Base-by-base conservation (phyloP, 1,140 invertebrate genomes). In the Tenebrio molitor region DNA sequence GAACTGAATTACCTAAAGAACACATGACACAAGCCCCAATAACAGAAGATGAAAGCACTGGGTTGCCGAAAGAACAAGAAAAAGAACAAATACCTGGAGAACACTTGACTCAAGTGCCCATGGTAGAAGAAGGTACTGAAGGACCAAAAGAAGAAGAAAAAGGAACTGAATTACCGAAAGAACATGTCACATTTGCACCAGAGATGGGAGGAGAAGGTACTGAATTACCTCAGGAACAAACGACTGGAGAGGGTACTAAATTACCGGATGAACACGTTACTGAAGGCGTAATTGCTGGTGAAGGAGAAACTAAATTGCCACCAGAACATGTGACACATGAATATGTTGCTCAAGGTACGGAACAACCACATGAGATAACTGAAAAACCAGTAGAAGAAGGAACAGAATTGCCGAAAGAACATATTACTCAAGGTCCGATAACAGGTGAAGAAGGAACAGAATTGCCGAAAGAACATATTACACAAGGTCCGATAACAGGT, bases 91-190 rank as follows among this genome's bases (percentile, higher is more conserved):
- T 6, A 46, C 42, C 17, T 14, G 17, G 42, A 46, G 17, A n/a
- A n/a, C n/a, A n/a, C n/a, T n/a, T n/a, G n/a, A 14, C 42, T 6
- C 5, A 46, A 46, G 5, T 7, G n/a, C 42, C 42, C 5, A 46
- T 6, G 42, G 17, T 6, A 67, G 46, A 29, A 41, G 65, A 64
- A 62, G 36, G 5, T 53, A 58, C 72, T 19, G 23, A 64, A 64
- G 42, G 62, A 33, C 58, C 77, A 33, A 70, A 72, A 74, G 29
- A 23, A 58, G 67, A 72, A 17, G 78, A 73, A 17, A 70, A 78
- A 71, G 23, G 71, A 69, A 75, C 25, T 39, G 79, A 81, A 77
- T 67, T 71, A 73, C 72, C 63, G 71, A 44, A 70, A 36, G 72
- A 76, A 67, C 64, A 16, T 19, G 63, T 53, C 23, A 53, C 46